These are phyloP conservation scores for Hyperoplus lanceolatus DNA, from an alignment of 2,797 vertebrate genomes.

Conservation along the genomic window DNA sequence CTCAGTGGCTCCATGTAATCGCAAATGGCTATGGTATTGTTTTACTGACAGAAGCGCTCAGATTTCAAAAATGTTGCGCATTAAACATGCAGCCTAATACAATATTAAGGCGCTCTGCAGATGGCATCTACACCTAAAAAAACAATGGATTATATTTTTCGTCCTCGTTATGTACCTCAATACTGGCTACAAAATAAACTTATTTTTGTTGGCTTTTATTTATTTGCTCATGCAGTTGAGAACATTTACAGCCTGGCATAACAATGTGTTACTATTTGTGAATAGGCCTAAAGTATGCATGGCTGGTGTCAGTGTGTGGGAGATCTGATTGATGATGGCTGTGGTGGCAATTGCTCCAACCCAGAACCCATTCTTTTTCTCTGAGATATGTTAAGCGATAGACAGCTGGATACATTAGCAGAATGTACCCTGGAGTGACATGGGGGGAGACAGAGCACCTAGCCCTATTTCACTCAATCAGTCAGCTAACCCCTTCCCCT, in stretches of 20 bases:
- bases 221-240: conserved; percentile 17
- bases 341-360: conserved; percentile 44
- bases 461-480: conserved; percentile 84
- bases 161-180: conserved; percentile 38
- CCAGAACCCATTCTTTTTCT: conserved; percentile 54
- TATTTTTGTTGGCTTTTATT: conserved; percentile 18
- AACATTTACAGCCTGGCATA: conserved; percentile 9
- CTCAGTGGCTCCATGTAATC: conserved; percentile 74
- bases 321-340: conserved; percentile 56
- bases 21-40: conserved; percentile 83
- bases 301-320: conserved; percentile 31
- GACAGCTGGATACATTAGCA: conserved; percentile 82
- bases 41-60: conserved; percentile 81
- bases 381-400: conserved; percentile 77
- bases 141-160: conserved; percentile 39
- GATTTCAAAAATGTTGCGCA: conserved; percentile 78
- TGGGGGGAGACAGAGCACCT: conserved; percentile 72
- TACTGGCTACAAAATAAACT: conserved; percentile 27
- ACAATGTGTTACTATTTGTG: conserved; percentile 60
- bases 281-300: conserved; percentile 18
- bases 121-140: conserved; percentile 72
- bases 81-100: conserved; percentile 83
- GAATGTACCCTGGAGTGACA: conserved; percentile 79
- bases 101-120: conserved; percentile 83
- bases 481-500: conserved; percentile 67